phyloP scores from a whole-genome alignment of 2,113 vertebrate species.

The Mustela nigripes region DNA sequence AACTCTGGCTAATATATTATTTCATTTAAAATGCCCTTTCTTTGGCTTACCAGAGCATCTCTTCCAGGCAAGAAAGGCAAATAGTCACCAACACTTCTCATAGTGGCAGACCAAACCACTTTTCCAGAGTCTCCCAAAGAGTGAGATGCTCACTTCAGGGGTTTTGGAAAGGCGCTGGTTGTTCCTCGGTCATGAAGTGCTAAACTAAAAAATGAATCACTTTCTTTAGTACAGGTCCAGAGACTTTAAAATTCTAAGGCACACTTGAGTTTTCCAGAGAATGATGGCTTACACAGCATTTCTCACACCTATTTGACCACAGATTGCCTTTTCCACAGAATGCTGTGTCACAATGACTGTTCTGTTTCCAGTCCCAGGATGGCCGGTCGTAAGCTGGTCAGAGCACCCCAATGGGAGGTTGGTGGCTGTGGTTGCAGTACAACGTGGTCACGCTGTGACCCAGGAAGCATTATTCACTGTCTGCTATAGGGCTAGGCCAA shows the following conservation, averaged over 20 bases:
- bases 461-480: neutral
- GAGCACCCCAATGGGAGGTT: neutral
- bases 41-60: neutral
- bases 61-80: neutral
- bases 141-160: neutral
- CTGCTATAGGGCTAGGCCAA: neutral
- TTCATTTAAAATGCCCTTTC: conserved; percentile 5
- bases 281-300: neutral
- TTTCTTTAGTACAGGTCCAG: neutral
- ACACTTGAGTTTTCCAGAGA: neutral
- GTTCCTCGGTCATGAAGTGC: neutral
- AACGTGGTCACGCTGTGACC: too few species aligned
- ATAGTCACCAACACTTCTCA: neutral
- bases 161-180: neutral
- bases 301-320: neutral
- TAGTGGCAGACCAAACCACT: neutral
- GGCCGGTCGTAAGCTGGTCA: neutral
- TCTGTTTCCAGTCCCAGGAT: neutral
- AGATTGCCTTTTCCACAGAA: neutral
- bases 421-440: neutral
- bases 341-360: neutral
- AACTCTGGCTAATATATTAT: neutral
- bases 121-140: neutral
- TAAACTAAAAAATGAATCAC: neutral
- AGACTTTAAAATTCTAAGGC: neutral